Evolutionary conservation across 2,113 vertebrate genomes (phyloP).

Genomic region (Noturus placidus): DNA sequence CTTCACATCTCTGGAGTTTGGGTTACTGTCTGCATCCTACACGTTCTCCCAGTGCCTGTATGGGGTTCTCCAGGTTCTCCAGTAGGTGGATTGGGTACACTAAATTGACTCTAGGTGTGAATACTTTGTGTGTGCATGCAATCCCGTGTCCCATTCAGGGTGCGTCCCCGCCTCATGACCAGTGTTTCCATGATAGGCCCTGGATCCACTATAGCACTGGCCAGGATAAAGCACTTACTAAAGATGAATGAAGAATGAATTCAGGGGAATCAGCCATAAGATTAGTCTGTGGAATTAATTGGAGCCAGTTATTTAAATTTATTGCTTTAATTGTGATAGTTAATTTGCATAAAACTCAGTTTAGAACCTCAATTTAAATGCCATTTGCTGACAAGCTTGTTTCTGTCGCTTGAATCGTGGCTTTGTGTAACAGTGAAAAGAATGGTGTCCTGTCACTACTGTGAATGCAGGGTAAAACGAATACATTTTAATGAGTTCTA

Average conservation of each 20-base stretch:
- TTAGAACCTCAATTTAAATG: slow-evolving; percentile 22
- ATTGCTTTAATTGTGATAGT: slow-evolving; percentile 3
- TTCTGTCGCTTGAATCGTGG: neutral
- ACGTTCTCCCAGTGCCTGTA: neutral
- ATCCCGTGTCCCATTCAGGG: neutral
- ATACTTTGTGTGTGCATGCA: neutral
- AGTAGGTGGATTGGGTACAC: neutral
- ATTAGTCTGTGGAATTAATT: neutral
- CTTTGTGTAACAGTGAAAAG: slow-evolving; percentile 25
- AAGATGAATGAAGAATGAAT: neutral
- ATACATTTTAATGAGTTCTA: slow-evolving; percentile 33
- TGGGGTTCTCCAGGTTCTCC: neutral
- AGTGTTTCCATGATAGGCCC: neutral
- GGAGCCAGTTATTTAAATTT: neutral
- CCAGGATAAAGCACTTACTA: neutral
- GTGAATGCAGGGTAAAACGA: neutral
- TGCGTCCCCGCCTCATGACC: neutral
- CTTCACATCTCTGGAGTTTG: neutral
- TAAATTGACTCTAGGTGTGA: neutral
- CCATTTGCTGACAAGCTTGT: slow-evolving; percentile 26
- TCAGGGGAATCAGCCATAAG: neutral
- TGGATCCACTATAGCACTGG: neutral
- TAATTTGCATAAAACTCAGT: slow-evolving; percentile 26
- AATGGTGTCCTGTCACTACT: slow-evolving; percentile 11
- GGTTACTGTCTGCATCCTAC: neutral